Conservation (phyloP, 37 sponge, comb jelly and placozoan species). For the Hexactinellida sp. region DNA sequence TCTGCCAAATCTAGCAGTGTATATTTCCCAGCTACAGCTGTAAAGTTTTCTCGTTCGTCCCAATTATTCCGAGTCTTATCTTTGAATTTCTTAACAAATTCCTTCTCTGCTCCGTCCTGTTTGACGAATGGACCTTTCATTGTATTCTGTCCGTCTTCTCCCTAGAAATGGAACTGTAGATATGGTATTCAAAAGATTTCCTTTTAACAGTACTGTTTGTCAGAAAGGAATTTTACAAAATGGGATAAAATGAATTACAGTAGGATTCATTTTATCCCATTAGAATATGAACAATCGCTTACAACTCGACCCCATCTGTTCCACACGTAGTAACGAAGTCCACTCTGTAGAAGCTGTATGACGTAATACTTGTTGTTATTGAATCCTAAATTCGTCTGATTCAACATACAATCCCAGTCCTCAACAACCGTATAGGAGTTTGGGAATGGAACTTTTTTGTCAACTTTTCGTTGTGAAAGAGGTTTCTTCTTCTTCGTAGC, state of each 20-base stretch:
- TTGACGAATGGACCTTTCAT: conserved; percentile 30
- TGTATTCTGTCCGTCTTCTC: conserved; percentile 56
- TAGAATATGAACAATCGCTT: not conserved
- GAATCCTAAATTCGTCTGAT: conserved; percentile 82
- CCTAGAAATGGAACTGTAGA: no score
- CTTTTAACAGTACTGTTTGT: no score
- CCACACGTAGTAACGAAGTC: conserved; percentile 26
- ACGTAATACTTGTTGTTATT: conserved; percentile 92
- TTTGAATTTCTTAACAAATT: conserved; percentile 62
- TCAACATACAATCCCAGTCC: conserved; percentile 85
- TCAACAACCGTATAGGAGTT: conserved; percentile 31
- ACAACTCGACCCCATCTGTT: conserved; percentile 33
- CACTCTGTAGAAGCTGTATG: conserved; percentile 45
- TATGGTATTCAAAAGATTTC: no score
- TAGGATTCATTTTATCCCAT: not conserved
- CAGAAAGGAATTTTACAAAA: no score
- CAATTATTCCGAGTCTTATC: conserved; percentile 80
- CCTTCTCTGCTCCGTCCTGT: conserved; percentile 29
- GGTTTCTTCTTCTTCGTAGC: not conserved
- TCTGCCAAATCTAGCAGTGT: conserved; percentile 74
- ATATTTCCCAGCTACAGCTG: conserved; percentile 56
- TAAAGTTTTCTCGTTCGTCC: conserved; percentile 62
- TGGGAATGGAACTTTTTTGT: not conserved
- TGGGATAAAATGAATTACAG: no score
- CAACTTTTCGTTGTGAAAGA: not conserved